Evolutionary conservation across 2,797 vertebrate genomes (phyloP), one percentile per base, ranked within the genome.

Genomic region (Ceryle rudis): DNA sequence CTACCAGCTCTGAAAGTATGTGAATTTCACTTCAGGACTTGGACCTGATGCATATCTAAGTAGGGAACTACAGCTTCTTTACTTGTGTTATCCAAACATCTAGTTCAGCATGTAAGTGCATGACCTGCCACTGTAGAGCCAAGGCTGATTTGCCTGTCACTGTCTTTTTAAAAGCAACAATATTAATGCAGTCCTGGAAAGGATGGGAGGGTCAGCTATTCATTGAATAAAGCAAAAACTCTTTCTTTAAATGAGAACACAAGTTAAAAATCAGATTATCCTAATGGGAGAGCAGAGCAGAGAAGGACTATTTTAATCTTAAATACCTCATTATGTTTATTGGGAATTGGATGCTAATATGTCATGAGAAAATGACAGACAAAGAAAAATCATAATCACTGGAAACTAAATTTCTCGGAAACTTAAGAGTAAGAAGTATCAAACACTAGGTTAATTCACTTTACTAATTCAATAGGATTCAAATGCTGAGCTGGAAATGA

Each of bases 291-390:
- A 92, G n/a, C 14, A 3, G 33, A 62, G 22, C 35, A 89, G 18
- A 41, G 75, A 97, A 90, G 62, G 26, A 66, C 60, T 84, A 69
- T 71, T 86, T 80, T 84, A 51, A 37, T 74, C 66, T 87, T 90
- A 84, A 92, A 90, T 44, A 81, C 72, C 71, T 62, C 62, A 62
- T 49, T 81, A 62, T 54, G 61, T 85, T 95, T 47, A 47, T 84
- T 92, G 44, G 49, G 82, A 92, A 41, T 51, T 92, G 61, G 47
- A 60, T 91, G 29, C 14, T 86, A 41, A 81, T 87, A 55, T 89
- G 20, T 86, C 79, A 52, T 28, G 69, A 60, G 70, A 79, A 94
- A 96, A 91, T 42, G 46, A 80, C 55, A 91, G 57, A 89, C 73
- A 94, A 94, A 94, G 35, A n/a, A 90, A 85, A 82, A 90, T 49